These are phyloP conservation scores for Adrianichthys oophorus DNA, from an alignment of 2,797 vertebrate genomes.

Conservation along the genomic window DNA sequence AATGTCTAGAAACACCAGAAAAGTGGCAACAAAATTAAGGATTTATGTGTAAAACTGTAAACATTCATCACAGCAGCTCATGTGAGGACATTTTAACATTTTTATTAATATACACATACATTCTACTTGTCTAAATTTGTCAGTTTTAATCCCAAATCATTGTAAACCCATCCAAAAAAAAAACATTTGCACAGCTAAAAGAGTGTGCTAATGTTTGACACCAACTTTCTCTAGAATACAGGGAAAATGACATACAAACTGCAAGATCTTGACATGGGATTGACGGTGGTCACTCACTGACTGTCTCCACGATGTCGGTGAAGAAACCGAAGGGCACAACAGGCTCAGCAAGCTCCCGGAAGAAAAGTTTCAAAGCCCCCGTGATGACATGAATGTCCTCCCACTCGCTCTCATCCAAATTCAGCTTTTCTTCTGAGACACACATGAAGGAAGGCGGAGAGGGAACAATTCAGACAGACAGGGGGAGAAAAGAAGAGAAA, in stretches of 20 bases:
- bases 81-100: no score
- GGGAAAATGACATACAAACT: neutral
- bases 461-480: conserved; percentile 21
- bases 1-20: no score
- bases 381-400: conserved; percentile 92
- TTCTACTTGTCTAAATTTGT: no score
- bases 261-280: neutral
- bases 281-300: conserved; percentile 80
- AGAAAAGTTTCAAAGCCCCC: conserved; percentile 92
- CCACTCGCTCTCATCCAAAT: conserved; percentile 87
- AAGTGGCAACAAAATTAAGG: no score
- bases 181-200: no score
- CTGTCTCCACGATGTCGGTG: conserved; percentile 79
- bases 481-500: conserved; percentile 27
- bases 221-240: no score
- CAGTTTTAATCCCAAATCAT: no score
- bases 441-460: neutral
- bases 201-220: no score
- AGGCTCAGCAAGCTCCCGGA: conserved; percentile 91
- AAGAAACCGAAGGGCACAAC: conserved; percentile 83
- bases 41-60: no score
- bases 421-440: conserved; percentile 83
- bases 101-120: no score
- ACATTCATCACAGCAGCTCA: no score
- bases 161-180: no score